Conservation (phyloP, 2,888 invertebrate species). For the Aphelenchoides bicaudatus region DNA sequence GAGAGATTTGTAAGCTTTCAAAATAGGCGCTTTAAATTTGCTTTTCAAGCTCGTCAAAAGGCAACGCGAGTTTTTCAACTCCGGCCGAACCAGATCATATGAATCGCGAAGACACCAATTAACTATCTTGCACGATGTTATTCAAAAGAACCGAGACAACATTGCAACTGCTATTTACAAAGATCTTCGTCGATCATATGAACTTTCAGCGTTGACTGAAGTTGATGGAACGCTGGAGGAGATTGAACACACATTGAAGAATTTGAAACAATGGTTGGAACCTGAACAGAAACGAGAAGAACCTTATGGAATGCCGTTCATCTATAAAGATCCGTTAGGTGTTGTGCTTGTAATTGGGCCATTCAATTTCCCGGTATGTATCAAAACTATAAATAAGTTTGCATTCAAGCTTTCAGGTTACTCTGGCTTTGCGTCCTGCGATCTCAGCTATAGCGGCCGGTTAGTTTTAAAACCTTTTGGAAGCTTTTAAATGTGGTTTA, state of each 20-base stretch:
- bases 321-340: conserved; percentile 76
- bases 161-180: conserved; percentile 39
- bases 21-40: too few relatives aligned
- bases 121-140: conserved; percentile 32
- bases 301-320: conserved; percentile 4
- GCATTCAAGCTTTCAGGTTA: conserved; percentile 92
- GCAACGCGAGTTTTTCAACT: conserved; percentile 40
- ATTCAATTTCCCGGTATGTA: too few relatives aligned
- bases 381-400: conserved; percentile 64
- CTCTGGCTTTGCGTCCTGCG: conserved; percentile 43
- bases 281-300: conserved; percentile 22
- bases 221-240: conserved; percentile 33
- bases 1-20: too few relatives aligned
- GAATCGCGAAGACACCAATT: conserved; percentile 67
- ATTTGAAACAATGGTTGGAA: conserved; percentile 41
- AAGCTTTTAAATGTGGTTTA: too few relatives aligned
- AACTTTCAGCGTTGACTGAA: background rate
- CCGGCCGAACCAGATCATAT: conserved; percentile 69
- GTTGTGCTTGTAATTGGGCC: conserved; percentile 74
- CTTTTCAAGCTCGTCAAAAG: conserved; percentile 28
- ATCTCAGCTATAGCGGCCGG: conserved; percentile 46
- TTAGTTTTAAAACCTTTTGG: too few relatives aligned
- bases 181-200: conserved; percentile 29
- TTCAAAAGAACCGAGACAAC: conserved; percentile 37
- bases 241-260: conserved; percentile 32